Base-by-base conservation (phyloP, 37 sponge, comb jelly and placozoan genomes). In the Eunapius fragilis region DNA sequence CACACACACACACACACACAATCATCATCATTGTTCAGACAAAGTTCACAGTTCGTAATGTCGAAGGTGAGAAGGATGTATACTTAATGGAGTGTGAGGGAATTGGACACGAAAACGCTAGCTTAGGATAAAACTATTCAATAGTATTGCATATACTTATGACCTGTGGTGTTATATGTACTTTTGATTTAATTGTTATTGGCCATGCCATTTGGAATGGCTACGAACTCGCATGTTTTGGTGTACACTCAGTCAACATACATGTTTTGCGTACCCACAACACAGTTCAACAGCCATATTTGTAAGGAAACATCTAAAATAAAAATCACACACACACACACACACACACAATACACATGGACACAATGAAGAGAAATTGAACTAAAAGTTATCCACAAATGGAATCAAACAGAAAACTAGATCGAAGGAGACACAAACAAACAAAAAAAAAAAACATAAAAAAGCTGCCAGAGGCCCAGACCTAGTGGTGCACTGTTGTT, bases 11-110 rank as follows among this genome's bases (percentile, higher is more conserved):
- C n/a, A n/a, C n/a, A n/a, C n/a, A n/a, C n/a, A 34, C 35, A 71
- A 37, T 41, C 68, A 48, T 31, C n/a, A 0, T 33, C 74, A n/a
- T 4, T 25, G 12, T 47, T 26, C 35, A 90, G 91, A 86, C 83
- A 25, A 81, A 73, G 27, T 90, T 90, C 68, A 76, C 23, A 0
- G 67, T 86, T 22, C 68, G 48, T 47, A 74, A 81, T 35, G 25
- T 86, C 67, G 86, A 79, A 49, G 87, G 84, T 35, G 69, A 75
- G 71, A 37, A 74, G n/a, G 85, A 84, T 17, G 80, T 74, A 27
- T 38, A 81, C 28, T 68, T 88, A 35, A 86, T 93, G 11, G 45
- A 79, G 10, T 89, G 90, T 71, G 87, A 93, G 45, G 93, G 93
- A n/a, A 86, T 93, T 13, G 93, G 93, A 74, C 82, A 82, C 4